Percentiles rank a stretch among this genome's conserved stretches.
Conservation (phyloP, 2,888 invertebrate genomes). For the Aporophyla nigra region DNA sequence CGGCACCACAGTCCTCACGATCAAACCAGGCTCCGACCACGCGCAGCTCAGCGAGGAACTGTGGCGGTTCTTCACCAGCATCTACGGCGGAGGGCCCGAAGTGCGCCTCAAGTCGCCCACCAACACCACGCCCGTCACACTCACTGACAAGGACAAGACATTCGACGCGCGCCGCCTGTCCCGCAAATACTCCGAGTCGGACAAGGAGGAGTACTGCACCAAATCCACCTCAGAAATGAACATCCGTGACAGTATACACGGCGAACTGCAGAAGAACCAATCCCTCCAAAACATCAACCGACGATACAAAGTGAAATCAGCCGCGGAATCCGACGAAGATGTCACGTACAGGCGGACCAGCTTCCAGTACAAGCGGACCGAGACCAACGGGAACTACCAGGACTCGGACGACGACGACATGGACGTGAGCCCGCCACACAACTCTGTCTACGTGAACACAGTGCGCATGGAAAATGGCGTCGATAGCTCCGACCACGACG, state of each 20-base stretch:
- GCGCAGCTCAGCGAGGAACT: constrained; percentile 95
- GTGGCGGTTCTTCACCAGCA: constrained; percentile 96
- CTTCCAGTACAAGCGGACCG: constrained; percentile 79
- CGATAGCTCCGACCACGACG: constrained; percentile 84
- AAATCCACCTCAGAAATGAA: constrained; percentile 85
- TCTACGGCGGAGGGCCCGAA: constrained; percentile 98
- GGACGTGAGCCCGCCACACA: constrained; percentile 74
- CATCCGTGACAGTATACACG: constrained; percentile 78
- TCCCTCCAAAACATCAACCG: constrained; percentile 87
- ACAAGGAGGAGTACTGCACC: constrained; percentile 85
- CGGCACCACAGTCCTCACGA: constrained; percentile 78
- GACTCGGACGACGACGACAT: constrained; percentile 83
- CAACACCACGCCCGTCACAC: constrained; percentile 40
- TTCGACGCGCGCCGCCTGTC: constrained; percentile 67
- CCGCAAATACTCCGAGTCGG: constrained; percentile 85
- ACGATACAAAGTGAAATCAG: constrained; percentile 71
- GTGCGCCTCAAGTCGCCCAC: constrained; percentile 86
- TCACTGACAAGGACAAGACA: constrained; percentile 59
- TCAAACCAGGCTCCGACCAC: constrained; percentile 92
- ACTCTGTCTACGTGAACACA: constrained; percentile 70
- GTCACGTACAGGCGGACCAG: constrained; percentile 75
- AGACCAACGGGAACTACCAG: constrained; percentile 83
- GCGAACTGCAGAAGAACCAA: constrained; percentile 85
- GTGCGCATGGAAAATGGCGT: constrained; percentile 84
- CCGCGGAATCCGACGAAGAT: constrained; percentile 84